Evolutionary conservation across 1,140 invertebrate species (phyloP), one percentile per base, ranked within the genome.

Genomic region (Drosophila mojavensis): DNA sequence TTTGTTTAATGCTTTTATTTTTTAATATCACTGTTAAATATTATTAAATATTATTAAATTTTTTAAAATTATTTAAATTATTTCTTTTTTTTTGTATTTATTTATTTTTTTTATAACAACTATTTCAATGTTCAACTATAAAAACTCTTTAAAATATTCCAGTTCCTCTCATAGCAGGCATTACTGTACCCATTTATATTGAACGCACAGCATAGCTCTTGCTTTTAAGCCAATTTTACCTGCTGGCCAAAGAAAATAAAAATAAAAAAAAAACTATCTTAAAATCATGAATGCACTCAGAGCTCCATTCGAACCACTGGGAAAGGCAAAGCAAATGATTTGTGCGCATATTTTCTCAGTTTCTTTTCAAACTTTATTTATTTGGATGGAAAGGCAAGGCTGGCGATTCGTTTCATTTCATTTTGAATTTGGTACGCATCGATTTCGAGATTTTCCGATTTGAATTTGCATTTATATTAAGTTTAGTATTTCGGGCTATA

Each of bases 381-480:
- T 88, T 89, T 88, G 79, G 62, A 75, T 89, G 60, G 77, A 79
- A 17, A 17, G 17, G 17, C 17, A 83, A 74, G 64, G 54, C 64
- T 55, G 58, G 50, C 75, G 69, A 86, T 88, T 86, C 83, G 83
- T 77, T 86, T 86, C 83, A 88, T 88, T 79, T 88, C 72, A 86
- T 88, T 88, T 88, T 80, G 73, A 88, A 88, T 88, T 88, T 88
- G 79, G 60, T 88, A 89, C 83, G 83, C 83, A 88, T 78, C 69
- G 58, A 68, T 65, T 66, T 79, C 51, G 55, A 72, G 59, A 72
- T 78, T 86, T 86, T 72, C 41, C 54, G 67, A 73, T 79, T 79
- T 73, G 50, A 79, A 88, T 86, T 88, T 88, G 83, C 83, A 88
- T 88, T 89, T 88, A 88, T 88, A 88, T 88, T 88, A 88, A 79